These are phyloP conservation scores for Ganaspis sp. DNA, from an alignment of 1,140 invertebrate species.

Conservation along the genomic window DNA sequence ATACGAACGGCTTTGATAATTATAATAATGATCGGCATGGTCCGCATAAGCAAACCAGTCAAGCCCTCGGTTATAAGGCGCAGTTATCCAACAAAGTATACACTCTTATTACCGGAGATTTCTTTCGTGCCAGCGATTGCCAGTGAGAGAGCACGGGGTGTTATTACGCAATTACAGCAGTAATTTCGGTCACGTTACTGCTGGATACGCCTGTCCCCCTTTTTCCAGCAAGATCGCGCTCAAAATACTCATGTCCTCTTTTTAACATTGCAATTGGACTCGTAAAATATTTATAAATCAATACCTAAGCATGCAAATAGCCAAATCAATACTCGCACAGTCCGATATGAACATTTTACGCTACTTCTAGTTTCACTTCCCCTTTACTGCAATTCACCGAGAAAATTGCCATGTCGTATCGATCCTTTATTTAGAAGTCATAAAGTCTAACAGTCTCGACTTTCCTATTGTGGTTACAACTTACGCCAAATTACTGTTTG, in stretches of 20 bases:
- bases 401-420: slow-evolving; percentile 7
- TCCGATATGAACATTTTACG: neutral
- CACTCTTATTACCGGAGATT: slow-evolving; percentile 64
- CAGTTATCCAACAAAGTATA: slow-evolving; percentile 60
- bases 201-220: slow-evolving; percentile 49
- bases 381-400: neutral
- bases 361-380: slow-evolving; percentile 3
- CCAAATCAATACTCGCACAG: neutral
- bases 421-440: slow-evolving; percentile 21
- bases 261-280: neutral
- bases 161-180: slow-evolving; percentile 73
- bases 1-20: slow-evolving; percentile 68
- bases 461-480: neutral
- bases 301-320: neutral
- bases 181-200: slow-evolving; percentile 68
- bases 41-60: slow-evolving; percentile 46
- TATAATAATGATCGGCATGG: slow-evolving; percentile 66
- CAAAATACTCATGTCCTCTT: slow-evolving; percentile 43
- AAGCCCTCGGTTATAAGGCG: slow-evolving; percentile 51
- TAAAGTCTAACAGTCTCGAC: neutral
- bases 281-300: slow-evolving; percentile 17
- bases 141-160: slow-evolving; percentile 55
- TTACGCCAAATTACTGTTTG: too few species aligned
- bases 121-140: slow-evolving; percentile 57
- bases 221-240: slow-evolving; percentile 39